Conservation (phyloP, 2,888 invertebrate genomes). For the Sarcophaga rosellei region DNA sequence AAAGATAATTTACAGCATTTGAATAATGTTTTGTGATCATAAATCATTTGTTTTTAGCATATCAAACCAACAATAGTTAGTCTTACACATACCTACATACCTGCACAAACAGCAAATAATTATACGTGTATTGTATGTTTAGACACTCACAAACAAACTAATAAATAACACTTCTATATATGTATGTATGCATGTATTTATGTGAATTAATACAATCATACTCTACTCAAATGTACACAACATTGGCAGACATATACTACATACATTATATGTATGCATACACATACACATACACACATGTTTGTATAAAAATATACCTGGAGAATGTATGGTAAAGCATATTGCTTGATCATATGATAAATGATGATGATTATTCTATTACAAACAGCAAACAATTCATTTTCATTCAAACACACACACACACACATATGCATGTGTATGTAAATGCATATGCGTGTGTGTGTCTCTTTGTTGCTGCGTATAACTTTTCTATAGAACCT, state of each 20-base stretch:
- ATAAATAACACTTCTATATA: not conserved
- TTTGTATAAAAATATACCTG: constrained; percentile 32
- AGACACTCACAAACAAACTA: constrained; percentile 4
- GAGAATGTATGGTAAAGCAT: constrained; percentile 62
- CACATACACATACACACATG: constrained; percentile 1
- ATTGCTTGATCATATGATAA: constrained; percentile 66
- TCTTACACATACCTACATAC: constrained; percentile 16
- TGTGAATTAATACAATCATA: too few species aligned
- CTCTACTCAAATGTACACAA: too few species aligned
- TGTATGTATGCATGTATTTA: too few species aligned
- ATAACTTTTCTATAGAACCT: not conserved
- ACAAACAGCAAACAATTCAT: constrained; percentile 54
- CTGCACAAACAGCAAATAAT: constrained; percentile 57
- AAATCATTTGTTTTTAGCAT: constrained; percentile 61
- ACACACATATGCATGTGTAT: not conserved
- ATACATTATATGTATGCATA: not conserved
- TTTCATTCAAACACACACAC: not conserved
- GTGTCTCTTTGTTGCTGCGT: not conserved
- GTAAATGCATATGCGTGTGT: not conserved
- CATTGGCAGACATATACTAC: too few species aligned
- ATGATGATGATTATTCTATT: constrained; percentile 63
- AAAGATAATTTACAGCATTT: constrained; percentile 55
- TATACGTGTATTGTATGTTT: constrained; percentile 37
- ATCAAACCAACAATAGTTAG: constrained; percentile 43
- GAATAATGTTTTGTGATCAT: constrained; percentile 56